Base-by-base conservation (phyloP, 1,140 invertebrate species). In the Elymnias hypermnestra region DNA sequence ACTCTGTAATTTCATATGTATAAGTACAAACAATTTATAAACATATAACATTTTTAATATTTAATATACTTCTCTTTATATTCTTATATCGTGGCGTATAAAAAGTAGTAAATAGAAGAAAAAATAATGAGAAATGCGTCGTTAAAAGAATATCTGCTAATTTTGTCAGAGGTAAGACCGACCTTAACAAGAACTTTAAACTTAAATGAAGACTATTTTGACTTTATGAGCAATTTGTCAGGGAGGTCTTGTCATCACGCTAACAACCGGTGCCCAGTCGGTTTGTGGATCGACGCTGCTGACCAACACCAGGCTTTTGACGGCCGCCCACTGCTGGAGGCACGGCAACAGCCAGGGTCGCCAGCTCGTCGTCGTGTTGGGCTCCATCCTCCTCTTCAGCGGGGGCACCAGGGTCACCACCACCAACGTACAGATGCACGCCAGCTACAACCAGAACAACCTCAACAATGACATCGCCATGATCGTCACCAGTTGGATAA, bases 241-340 rank as follows among this genome's bases (percentile, higher is more conserved):
- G 31, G 37, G 22, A 4, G 44, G 44, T 23, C 36, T 47, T 0
- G 7, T 47, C 8, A 33, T 47, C 8, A 12, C 15, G 2, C 23
- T 47, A 10, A 31, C 26, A 1, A 12, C 7, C 26, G 17, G 17
- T 12, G 18, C 22, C 37, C 17, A 31, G 10, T 51, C 29, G n/a
- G 14, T 33, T 2, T 51, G 48, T 14, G 48, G 48, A 0, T 38
- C 40, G 6, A 43, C 48, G 7, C 48, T 51, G 5, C 17, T 51
- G 3, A 26, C 40, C 4, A 35, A 31, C 33, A 43, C 7, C 10
- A 38, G 35, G 26, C 7, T 31, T 5, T 7, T 43, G 17, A 51
- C 48, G 7, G 48, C 48, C 4, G 48, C 48, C 10, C 48, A 51
- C 8, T 50, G 46, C 21, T 49, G 46, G 38, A 35, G 33, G 8